Percentiles rank a stretch among this genome's conserved stretches.
Conservation (phyloP, 2,113 vertebrate genomes). For the Paracanthobrama guichenoti region DNA sequence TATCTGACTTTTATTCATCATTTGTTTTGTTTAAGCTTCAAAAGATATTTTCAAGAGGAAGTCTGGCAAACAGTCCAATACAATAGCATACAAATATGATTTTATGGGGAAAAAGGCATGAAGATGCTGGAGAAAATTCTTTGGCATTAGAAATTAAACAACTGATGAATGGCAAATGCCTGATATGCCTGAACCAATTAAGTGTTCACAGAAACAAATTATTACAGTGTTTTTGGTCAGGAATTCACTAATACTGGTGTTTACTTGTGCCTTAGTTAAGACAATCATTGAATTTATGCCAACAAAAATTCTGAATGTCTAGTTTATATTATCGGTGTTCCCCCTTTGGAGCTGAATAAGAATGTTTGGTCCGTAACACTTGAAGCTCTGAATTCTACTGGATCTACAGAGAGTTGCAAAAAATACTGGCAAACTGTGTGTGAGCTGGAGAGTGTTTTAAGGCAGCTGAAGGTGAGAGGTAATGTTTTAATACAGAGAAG, state of each 20-base stretch:
- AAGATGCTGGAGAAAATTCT: constrained; percentile 37
- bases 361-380: constrained; percentile 22
- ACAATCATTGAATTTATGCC: neutral
- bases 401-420: constrained; percentile 29
- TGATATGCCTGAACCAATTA: neutral
- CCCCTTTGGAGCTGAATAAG: neutral
- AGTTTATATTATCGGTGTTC: neutral
- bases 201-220: neutral
- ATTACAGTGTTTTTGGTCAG: constrained; percentile 45
- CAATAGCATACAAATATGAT: neutral
- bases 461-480: constrained; percentile 50
- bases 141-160: constrained; percentile 52
- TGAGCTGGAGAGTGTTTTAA: constrained; percentile 39
- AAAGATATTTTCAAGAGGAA: neutral
- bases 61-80: neutral
- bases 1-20: constrained; percentile 18
- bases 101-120: constrained; percentile 32
- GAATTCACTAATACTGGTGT: constrained; percentile 28
- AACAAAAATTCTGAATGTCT: neutral
- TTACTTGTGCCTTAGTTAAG: constrained; percentile 13
- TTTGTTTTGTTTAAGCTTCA: neutral
- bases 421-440: constrained; percentile 21
- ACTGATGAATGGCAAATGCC: neutral
- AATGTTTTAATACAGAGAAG: constrained; percentile 37
- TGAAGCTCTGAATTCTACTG: neutral